Percentiles rank a stretch among this genome's conserved stretches.
These are phyloP conservation scores for Dendrolimus kikuchii DNA, from an alignment of 1,140 invertebrate species.

Conservation along the genomic window DNA sequence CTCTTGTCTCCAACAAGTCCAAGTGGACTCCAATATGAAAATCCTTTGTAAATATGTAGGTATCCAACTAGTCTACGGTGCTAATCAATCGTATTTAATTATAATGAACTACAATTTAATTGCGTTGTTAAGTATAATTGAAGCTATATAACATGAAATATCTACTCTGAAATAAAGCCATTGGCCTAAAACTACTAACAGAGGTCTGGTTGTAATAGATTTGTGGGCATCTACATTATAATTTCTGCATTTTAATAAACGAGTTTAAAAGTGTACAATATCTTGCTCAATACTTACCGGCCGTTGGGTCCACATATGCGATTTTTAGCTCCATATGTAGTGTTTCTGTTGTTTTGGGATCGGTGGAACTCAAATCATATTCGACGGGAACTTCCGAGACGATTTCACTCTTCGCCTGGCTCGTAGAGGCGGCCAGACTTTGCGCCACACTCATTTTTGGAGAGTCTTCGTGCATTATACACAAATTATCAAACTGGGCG, in stretches of 20 bases:
- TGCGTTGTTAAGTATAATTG: too few relatives aligned
- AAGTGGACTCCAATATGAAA: slow-evolving; percentile 41
- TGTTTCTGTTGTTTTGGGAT: slow-evolving; percentile 42
- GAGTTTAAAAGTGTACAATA: background rate
- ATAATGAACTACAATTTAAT: too few relatives aligned
- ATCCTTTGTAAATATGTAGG: slow-evolving; percentile 11
- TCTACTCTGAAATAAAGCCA: too few relatives aligned
- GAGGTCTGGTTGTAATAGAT: too few relatives aligned
- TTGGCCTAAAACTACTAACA: too few relatives aligned
- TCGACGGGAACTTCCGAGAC: slow-evolving; percentile 42
- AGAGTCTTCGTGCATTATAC: slow-evolving; percentile 66
- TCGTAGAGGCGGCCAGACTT: slow-evolving; percentile 58
- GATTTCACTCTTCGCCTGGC: slow-evolving; percentile 57
- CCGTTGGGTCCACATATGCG: slow-evolving; percentile 51
- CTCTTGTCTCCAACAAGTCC: slow-evolving; percentile 50
- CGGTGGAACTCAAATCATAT: slow-evolving; percentile 46
- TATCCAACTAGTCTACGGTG: too few relatives aligned
- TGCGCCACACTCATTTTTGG: slow-evolving; percentile 68
- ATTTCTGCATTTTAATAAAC: too few relatives aligned
- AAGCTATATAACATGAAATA: too few relatives aligned
- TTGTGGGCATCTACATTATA: too few relatives aligned
- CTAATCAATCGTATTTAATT: too few relatives aligned
- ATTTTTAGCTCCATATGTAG: slow-evolving; percentile 57
- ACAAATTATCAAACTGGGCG: slow-evolving; percentile 47
- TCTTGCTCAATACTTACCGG: slow-evolving; percentile 35